Base-by-base conservation (phyloP, 2,113 vertebrate genomes). In the Myiozetetes cayanensis region DNA sequence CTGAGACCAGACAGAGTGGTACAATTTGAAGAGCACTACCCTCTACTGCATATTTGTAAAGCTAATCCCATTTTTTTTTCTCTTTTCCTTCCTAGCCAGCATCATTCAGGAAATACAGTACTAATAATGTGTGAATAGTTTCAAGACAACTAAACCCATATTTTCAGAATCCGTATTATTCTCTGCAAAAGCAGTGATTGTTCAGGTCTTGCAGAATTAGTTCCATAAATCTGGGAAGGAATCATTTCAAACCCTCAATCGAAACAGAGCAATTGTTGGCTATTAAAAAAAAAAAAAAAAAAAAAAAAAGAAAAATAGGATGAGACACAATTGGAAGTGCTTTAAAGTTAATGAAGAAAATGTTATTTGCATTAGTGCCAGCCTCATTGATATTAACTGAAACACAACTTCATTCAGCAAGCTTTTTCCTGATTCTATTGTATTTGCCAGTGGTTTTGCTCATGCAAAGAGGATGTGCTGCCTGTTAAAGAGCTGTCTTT, bases 151-250 rank as follows among this genome's bases (percentile, higher is more conserved):
- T 73, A 49, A 89, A 92, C 87, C 62, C 89, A 93, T 53, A 92
- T 95, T 96, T 86, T 23, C 33, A 86, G 83, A 85, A 49, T 72
- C 77, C 91, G 44, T 52, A 89, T 82, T 94, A 90, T 94, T 95
- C 73, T 92, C 62, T 94, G 70, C 73, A 94, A 85, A 94, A 94
- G 71, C 92, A 85, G 53, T 89, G 78, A 91, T 94, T 95, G 52
- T 89, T 94, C 93, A 95, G 94, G 93, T 95, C 73, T 90, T 87
- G 86, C 25, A 82, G 88, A 93, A 96, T 96, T 96, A 89, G 62
- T 94, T 92, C 86, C 96, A 90, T 94, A 74, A 78, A 95, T 90
- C 73, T 87, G 52, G 21, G 73, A 65, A 82, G 37, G 28, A 92
- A 85, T 56, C 4, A 61, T 84, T 92, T 82, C 41, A 93, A 44